Conservation (phyloP, 2,113 vertebrate genomes). For the Solenodon paradoxus region DNA sequence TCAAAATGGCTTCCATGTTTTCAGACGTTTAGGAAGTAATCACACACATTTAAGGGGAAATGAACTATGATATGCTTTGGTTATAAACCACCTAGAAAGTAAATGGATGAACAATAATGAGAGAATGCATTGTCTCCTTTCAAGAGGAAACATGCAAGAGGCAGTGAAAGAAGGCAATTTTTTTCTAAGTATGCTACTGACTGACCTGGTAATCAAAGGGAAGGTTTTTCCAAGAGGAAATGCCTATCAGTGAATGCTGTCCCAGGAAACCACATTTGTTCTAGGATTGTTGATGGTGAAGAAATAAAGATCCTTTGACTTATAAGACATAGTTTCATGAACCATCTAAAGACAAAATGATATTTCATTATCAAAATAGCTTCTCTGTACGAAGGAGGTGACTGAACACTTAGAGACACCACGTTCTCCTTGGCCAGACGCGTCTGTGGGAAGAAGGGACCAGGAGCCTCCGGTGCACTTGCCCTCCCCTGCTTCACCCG, state of each 20-base stretch:
- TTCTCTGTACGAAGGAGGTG: neutral
- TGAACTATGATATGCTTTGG: neutral
- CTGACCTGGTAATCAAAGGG: neutral
- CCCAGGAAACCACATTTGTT: too few species aligned
- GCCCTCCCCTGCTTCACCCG: neutral
- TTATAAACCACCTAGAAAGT: neutral
- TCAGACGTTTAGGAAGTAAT: neutral
- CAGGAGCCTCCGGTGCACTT: rapidly evolving
- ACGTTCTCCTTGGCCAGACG: neutral
- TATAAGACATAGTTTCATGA: neutral
- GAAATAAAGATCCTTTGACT: neutral
- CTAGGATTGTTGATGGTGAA: neutral
- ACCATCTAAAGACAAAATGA: neutral
- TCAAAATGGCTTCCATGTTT: neutral
- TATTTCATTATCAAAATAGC: neutral
- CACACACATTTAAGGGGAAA: neutral
- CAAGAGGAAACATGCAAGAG: neutral
- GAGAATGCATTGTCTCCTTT: neutral
- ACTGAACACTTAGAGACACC: neutral
- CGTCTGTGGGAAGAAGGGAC: neutral
- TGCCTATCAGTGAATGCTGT: too few species aligned
- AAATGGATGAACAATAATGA: neutral
- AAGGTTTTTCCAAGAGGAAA: neutral
- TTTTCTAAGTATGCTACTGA: neutral
- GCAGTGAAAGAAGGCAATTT: neutral